Conservation (phyloP, 1,140 invertebrate genomes). For the Lysiphlebus fabarum region DNA sequence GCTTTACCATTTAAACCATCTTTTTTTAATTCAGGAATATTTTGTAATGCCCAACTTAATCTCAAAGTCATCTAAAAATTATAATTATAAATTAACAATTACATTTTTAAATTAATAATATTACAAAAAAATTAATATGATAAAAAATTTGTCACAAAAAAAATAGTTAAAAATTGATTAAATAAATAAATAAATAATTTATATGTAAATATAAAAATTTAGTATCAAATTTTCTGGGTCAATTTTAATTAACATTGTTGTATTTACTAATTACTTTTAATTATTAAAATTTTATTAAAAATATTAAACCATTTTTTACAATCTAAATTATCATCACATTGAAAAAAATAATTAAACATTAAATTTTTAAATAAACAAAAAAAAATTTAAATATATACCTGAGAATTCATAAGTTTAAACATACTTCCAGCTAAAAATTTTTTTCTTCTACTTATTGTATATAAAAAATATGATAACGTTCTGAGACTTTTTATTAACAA, state of each 20-base stretch:
- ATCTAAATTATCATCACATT: too few relatives aligned
- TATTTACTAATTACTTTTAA: too few relatives aligned
- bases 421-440: conserved; percentile 79
- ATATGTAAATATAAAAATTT: too few relatives aligned
- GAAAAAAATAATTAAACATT: too few relatives aligned
- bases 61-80: conserved; percentile 68
- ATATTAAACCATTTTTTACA: too few relatives aligned
- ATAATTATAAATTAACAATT: conserved; percentile 15
- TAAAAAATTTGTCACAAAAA: too few relatives aligned
- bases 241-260: too few relatives aligned
- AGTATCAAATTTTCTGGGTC: too few relatives aligned
- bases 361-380: neutral
- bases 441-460: conserved; percentile 72
- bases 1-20: conserved; percentile 63
- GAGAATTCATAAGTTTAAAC: conserved; percentile 75
- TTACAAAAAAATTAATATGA: neutral
- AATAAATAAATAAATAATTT: too few relatives aligned
- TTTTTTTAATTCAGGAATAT: conserved; percentile 65
- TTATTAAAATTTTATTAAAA: too few relatives aligned
- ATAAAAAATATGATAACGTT: conserved; percentile 64
- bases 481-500: conserved; percentile 69
- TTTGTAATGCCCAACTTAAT: conserved; percentile 73
- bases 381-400: conserved; percentile 55
- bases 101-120: too few relatives aligned
- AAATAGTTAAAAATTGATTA: too few relatives aligned